Conservation (phyloP, 2,888 invertebrate genomes). For the Meta bourneti region DNA sequence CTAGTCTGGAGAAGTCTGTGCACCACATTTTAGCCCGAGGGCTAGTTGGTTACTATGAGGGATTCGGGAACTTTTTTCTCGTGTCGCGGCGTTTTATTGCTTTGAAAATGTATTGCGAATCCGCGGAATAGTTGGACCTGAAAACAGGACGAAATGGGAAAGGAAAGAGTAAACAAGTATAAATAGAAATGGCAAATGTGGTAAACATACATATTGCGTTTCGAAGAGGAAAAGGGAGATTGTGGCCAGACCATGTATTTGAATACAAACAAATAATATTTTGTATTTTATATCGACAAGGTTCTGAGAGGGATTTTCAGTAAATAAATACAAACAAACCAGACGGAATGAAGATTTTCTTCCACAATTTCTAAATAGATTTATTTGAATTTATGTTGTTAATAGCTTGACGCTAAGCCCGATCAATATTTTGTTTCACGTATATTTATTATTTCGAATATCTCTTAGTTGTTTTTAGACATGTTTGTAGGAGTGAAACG, state of each 20-base stretch:
- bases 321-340: no score
- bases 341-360: no score
- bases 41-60: conserved; percentile 35
- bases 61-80: conserved; percentile 37
- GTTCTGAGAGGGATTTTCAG: no score
- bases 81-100: conserved; percentile 39
- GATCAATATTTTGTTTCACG: no score
- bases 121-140: conserved; percentile 4
- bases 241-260: background rate
- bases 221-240: background rate
- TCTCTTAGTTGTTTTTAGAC: no score
- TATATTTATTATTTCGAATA: no score
- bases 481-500: no score
- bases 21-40: conserved; percentile 42
- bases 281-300: no score
- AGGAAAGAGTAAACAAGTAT: background rate
- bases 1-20: conserved; percentile 6
- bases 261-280: no score
- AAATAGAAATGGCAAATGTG: background rate
- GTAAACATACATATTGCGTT: background rate
- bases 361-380: no score
- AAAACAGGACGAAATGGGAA: conserved; percentile 30
- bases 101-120: conserved; percentile 61
- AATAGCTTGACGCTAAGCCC: no score
- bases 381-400: no score